Evolutionary conservation across 2,888 invertebrate genomes (phyloP), one percentile per base, ranked within the genome.

Genomic region (Thecophora atra): DNA sequence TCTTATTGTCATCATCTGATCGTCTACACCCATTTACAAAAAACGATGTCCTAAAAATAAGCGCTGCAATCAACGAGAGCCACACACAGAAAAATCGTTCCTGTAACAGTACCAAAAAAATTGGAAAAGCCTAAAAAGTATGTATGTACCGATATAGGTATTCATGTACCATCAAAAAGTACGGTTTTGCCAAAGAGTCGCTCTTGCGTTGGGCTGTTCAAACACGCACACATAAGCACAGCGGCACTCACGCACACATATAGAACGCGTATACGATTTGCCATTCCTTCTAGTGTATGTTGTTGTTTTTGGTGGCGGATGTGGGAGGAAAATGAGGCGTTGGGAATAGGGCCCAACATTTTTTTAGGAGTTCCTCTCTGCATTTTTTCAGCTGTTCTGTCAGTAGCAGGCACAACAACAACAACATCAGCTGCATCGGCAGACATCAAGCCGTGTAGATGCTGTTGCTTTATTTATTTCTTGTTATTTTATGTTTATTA

Each of bases 1-100:
- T 11, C n/a, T n/a, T n/a, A n/a, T n/a, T 37, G 3, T 26, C 52
- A 7, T 66, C 24, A 51, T 21, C 52, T 17, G 15, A 15, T 70
- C 24, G 47, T 30, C 52, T 26, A 71, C 65, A 65, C 65, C 64
- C 65, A 64, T 64, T 56, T 21, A 47, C 26, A 19, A 30, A 71
- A 71, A 71, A 71, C 42, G 51, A 69, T 21, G 51, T 69, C 44
- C 69, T 60, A 69, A 60, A 69, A 69, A 47, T 42, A 60, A 19
- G 44, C 30, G 65, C 67, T 67, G 21, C 52, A 67, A 19, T 52
- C 47, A 15, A 51, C 66, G 66, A 44, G 28, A 44, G 28, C 13
- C 28, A 26, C 28, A 58, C 47, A 47, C n/a, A n/a, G n/a, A 47
- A 47, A 37, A 47, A 17, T 47, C 47, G 47, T 47, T 17, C 17